Base-by-base conservation (phyloP, 2,797 vertebrate genomes). In the Sebastes dallii region DNA sequence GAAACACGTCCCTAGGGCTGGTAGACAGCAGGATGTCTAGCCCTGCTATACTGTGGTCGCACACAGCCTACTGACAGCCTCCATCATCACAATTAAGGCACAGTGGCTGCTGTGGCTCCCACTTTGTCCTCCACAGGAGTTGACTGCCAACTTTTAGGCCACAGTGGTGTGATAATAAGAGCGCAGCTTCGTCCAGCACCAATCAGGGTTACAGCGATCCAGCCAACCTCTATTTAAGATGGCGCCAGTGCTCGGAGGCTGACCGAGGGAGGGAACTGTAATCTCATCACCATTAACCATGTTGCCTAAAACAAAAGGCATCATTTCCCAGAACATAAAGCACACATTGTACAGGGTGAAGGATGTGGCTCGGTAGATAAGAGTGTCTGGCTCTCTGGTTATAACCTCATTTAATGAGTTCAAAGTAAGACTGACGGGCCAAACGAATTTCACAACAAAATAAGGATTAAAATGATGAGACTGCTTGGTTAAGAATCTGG, bases 1-100 rank as follows among this genome's bases (percentile, higher is more conserved):
- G 73, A 91, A 89, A 92, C 46, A 30, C 1, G 50, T 90, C 87
- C 86, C 73, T 20, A 3, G 75, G 86, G 88, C 68, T 59, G 76
- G 55, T 2, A 58, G 76, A 90, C 70, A 78, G 80, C 79, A 80
- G 62, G 72, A 81, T 82, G 79, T 80, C 65, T 70, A 3, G 61
- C 59, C 52, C 75, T 59, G 72, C 54, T 72, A 56, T 18, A 75
- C 82, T 61, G 66, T 58, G 46, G 86, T 70, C 72, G 67, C 78
- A 77, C 59, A 64, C 78, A 72, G 75, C 77, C 79, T 62, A 69
- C 71, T 66, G 84, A 91, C 82, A 78, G 81, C 30, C 74, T 81
- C 54, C 6, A 89, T 88, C 78, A 72, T 83, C 78, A 75, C 67
- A 89, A 84, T 88, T 87, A 87, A 81, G 66, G 77, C 78, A 65